phyloP scores from a whole-genome alignment of 2,888 invertebrate genomes.

The Amblyjoppa proteus region DNA sequence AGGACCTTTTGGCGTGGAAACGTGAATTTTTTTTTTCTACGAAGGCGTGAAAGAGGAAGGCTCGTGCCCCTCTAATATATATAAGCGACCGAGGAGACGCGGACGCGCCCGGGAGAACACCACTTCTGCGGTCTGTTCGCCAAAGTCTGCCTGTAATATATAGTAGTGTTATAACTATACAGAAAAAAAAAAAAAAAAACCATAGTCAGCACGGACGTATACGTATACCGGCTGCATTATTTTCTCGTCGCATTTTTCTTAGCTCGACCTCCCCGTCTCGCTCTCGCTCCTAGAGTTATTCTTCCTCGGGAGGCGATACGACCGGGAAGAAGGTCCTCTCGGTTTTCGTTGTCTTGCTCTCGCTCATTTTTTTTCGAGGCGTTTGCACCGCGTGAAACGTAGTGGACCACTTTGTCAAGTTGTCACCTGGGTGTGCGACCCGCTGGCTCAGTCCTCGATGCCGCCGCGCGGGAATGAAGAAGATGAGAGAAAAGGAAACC shows the following conservation, averaged over 20 bases:
- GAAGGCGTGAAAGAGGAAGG: slow-evolving; percentile 79
- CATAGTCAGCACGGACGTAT: slow-evolving; percentile 2
- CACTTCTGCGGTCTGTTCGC: slow-evolving; percentile 33
- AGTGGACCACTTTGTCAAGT: slow-evolving; percentile 80
- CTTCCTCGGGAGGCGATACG: slow-evolving; percentile 8
- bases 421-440: slow-evolving; percentile 77
- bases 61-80: slow-evolving; percentile 77
- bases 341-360: slow-evolving; percentile 32
- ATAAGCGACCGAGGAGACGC: slow-evolving; percentile 27
- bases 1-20: slow-evolving; percentile 48
- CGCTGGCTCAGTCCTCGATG: slow-evolving; percentile 37
- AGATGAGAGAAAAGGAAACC: slow-evolving; percentile 71
- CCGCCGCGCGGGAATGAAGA: slow-evolving; percentile 27
- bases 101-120: slow-evolving; percentile 69
- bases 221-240: slow-evolving; percentile 67
- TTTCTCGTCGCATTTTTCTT: slow-evolving; percentile 66
- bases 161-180: not conserved
- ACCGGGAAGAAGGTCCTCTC: not conserved
- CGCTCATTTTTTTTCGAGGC: slow-evolving; percentile 33
- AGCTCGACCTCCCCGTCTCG: slow-evolving; percentile 43
- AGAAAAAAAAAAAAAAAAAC: slow-evolving; percentile 16
- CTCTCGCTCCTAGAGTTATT: slow-evolving; percentile 33
- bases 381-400: slow-evolving; percentile 62
- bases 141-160: slow-evolving; percentile 25
- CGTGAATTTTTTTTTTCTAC: slow-evolving; percentile 73